Base-by-base conservation (phyloP, 2,888 invertebrate species). In the Macrostomum cliftonense region DNA sequence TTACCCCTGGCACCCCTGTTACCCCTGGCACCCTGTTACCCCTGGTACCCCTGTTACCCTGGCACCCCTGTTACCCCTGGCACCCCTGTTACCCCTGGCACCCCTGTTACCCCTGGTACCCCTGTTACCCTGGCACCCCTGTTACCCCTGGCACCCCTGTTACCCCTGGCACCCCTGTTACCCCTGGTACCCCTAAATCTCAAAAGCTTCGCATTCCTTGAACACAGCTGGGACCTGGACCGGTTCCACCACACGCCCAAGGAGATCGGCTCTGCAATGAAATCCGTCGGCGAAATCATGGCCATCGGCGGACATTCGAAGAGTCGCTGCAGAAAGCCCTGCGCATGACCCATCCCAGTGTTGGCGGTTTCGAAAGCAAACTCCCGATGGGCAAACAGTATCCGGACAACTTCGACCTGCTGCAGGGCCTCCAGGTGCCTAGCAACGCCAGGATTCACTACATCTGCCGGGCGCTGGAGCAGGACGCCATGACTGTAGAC, bases 211-310 rank as follows among this genome's bases (percentile, higher is more conserved):
- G 4, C 4, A 28, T 28, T 9, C 28, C 28, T 9, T 28, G 4
- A 28, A 28, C 28, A 28, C 28, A 28, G 65, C 28, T 65, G 62
- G 62, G 64, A 65, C 47, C 53, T 67, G 42, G 62, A 64, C 51
- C 53, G 65, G 28, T 65, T 65, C 56, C 56, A 55, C 7, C 53
- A 57, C 28, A 61, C 56, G 9, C 53, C 59, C 20, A 60, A 61
- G 46, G 58, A 61, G 46, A 64, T 63, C 47, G 63, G 64, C 49
- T 62, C 61, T 46, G 54, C 61, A 37, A 63, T 63, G 65, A 67
- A 67, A 49, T 65, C 64, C 55, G 66, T 65, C 1, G 65, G 65
- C 21, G 65, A 65, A 57, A 65, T 61, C 20, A 65, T 65, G 65
- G 63, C 65, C 12, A 65, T 65, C 43, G 65, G 65, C 4, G 56